phyloP scores from a whole-genome alignment of 2,797 vertebrate genomes.

The Hippoglossus hippoglossus region DNA sequence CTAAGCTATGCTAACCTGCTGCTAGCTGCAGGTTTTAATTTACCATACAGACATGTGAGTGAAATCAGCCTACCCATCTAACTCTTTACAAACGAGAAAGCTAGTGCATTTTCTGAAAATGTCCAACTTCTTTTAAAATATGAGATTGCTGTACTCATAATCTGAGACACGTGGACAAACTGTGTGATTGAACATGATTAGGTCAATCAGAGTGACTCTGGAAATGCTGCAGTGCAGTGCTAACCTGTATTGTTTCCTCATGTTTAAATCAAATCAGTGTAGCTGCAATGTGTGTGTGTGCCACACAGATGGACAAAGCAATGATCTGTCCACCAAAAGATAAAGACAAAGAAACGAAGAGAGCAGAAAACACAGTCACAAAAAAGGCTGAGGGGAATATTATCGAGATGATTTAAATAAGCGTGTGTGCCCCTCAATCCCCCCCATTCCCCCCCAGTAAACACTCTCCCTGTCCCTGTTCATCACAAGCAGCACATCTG shows the following conservation, averaged over 20 bases:
- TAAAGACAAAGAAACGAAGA: slow-evolving; percentile 42
- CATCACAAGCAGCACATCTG: slow-evolving; percentile 85
- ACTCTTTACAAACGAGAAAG: not conserved
- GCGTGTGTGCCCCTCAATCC: slow-evolving; percentile 42
- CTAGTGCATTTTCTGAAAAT: slow-evolving; percentile 4
- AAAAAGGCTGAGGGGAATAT: slow-evolving; percentile 55
- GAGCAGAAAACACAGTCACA: slow-evolving; percentile 26
- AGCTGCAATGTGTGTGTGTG: slow-evolving; percentile 2
- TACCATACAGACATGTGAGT: not conserved
- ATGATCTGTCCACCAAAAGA: slow-evolving; percentile 37
- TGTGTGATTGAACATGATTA: not conserved
- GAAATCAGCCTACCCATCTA: not conserved
- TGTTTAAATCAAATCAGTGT: slow-evolving; percentile 28
- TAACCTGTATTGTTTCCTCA: slow-evolving; percentile 1
- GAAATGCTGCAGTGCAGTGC: slow-evolving; percentile 13
- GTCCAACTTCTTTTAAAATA: too few relatives aligned
- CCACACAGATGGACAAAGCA: slow-evolving; percentile 43
- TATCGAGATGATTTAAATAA: slow-evolving; percentile 76
- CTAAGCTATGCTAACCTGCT: not conserved
- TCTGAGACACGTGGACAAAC: slow-evolving; percentile 14
- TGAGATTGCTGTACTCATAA: not conserved
- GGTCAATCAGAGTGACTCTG: not conserved
- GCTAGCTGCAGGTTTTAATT: not conserved
- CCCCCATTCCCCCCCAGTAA: slow-evolving; percentile 53
- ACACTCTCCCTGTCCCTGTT: slow-evolving; percentile 79